Evolutionary conservation across 1,140 invertebrate species (phyloP).

Genomic region (Cylas formicarius): DNA sequence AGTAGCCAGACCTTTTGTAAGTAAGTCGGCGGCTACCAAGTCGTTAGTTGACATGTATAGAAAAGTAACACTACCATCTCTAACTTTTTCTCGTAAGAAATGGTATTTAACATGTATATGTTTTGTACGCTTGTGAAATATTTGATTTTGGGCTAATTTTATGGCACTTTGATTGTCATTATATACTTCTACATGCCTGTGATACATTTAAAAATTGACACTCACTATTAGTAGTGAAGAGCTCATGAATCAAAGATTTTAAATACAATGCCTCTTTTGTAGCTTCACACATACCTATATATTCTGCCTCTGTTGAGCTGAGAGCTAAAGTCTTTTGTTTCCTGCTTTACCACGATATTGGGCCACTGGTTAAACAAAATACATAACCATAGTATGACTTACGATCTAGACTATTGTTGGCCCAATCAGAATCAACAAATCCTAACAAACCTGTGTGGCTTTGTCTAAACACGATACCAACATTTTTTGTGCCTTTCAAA

Average conservation of each 20-base stretch:
- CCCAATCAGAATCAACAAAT: constrained; percentile 40
- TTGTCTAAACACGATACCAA: constrained; percentile 14
- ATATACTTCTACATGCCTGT: too few relatives aligned
- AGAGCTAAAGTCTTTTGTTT: constrained; percentile 33
- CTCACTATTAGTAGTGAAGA: too few relatives aligned
- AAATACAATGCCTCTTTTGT: constrained; percentile 14
- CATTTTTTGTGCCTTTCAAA: constrained; percentile 18
- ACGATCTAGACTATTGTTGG: constrained; percentile 29
- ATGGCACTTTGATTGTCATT: too few relatives aligned
- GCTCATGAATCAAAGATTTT: constrained; percentile 7
- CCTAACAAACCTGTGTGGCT: constrained; percentile 12
- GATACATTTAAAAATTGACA: too few relatives aligned
- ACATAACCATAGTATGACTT: constrained; percentile 36
- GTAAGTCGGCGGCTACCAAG: too few relatives aligned
- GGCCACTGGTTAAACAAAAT: constrained; percentile 22
- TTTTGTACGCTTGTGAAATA: too few relatives aligned
- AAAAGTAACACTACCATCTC: too few relatives aligned
- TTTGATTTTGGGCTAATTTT: too few relatives aligned
- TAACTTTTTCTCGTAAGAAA: too few relatives aligned
- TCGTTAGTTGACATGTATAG: too few relatives aligned
- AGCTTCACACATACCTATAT: constrained; percentile 26
- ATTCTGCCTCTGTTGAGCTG: constrained; percentile 38
- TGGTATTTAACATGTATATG: too few relatives aligned
- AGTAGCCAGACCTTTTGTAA: too few relatives aligned
- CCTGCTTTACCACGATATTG: constrained; percentile 28